phyloP scores from a whole-genome alignment of 2,113 vertebrate genomes.

The Monarcha castaneiventris region DNA sequence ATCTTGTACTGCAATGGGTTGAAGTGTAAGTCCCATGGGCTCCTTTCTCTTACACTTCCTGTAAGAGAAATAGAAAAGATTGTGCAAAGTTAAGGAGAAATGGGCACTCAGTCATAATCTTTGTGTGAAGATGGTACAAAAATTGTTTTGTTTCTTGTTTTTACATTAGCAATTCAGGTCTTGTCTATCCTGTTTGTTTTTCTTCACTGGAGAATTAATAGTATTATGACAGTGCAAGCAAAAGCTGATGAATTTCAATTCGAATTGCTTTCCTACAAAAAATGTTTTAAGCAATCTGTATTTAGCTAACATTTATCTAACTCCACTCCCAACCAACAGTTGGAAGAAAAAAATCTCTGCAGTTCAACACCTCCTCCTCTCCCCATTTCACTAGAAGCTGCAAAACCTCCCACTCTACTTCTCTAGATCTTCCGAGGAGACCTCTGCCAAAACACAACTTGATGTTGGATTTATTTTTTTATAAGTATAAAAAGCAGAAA shows the following conservation, averaged over 20 bases:
- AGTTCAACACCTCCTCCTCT: constrained; percentile 58
- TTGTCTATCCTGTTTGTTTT: constrained; percentile 50
- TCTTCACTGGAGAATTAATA: constrained; percentile 45
- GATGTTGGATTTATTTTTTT: background rate
- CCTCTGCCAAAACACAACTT: constrained; percentile 50
- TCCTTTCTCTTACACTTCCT: rapidly evolving
- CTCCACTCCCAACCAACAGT: constrained; percentile 49
- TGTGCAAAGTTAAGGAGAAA: background rate
- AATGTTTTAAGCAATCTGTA: constrained; percentile 50
- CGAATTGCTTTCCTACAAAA: constrained; percentile 31
- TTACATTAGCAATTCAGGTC: background rate
- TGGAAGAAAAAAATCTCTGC: constrained; percentile 57
- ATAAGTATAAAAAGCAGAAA: constrained; percentile 30
- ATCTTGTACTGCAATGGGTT: background rate
- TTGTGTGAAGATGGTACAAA: background rate
- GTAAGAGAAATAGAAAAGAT: background rate
- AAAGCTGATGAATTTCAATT: constrained; percentile 48
- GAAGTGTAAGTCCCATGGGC: background rate
- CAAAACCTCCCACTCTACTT: constrained; percentile 55
- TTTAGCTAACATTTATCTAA: constrained; percentile 64
- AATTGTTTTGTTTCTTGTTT: background rate
- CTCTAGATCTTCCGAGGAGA: background rate
- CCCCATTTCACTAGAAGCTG: constrained; percentile 38
- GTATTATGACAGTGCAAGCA: constrained; percentile 60
- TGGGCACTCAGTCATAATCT: background rate